Evolutionary conservation across 2,888 invertebrate species (phyloP).

Genomic region (Phragmatobia fuliginosa): DNA sequence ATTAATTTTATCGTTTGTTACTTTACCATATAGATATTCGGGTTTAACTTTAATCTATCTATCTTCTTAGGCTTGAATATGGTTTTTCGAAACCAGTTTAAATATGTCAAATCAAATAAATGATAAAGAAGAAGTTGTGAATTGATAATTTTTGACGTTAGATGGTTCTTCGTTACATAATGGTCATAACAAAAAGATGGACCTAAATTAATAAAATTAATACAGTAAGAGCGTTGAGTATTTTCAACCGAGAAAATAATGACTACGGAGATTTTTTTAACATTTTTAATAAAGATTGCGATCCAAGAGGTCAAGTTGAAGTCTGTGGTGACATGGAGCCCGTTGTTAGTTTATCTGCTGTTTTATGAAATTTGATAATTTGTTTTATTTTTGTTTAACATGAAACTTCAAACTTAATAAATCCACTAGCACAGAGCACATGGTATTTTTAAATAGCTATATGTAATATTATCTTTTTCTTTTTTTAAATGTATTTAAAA

Average conservation of each 20-base stretch:
- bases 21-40: constrained; percentile 7
- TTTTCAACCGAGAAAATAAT: constrained; percentile 64
- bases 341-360: background rate
- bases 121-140: constrained; percentile 30
- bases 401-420: too few species aligned
- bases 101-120: background rate
- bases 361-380: too few species aligned
- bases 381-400: too few species aligned
- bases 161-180: constrained; percentile 62
- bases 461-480: too few species aligned
- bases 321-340: constrained; percentile 19
- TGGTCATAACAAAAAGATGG: constrained; percentile 53
- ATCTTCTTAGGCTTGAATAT: background rate
- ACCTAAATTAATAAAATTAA: constrained; percentile 75
- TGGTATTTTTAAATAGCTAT: too few species aligned
- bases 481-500: too few species aligned
- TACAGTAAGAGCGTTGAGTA: constrained; percentile 61
- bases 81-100: background rate
- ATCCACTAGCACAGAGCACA: too few species aligned
- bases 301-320: constrained; percentile 52
- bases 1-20: constrained; percentile 47
- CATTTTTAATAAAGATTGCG: constrained; percentile 60
- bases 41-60: background rate
- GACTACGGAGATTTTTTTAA: constrained; percentile 65
- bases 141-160: constrained; percentile 19